Evolutionary conservation across 2,797 vertebrate genomes (phyloP).

Genomic region (Pangasius larnaudii): DNA sequence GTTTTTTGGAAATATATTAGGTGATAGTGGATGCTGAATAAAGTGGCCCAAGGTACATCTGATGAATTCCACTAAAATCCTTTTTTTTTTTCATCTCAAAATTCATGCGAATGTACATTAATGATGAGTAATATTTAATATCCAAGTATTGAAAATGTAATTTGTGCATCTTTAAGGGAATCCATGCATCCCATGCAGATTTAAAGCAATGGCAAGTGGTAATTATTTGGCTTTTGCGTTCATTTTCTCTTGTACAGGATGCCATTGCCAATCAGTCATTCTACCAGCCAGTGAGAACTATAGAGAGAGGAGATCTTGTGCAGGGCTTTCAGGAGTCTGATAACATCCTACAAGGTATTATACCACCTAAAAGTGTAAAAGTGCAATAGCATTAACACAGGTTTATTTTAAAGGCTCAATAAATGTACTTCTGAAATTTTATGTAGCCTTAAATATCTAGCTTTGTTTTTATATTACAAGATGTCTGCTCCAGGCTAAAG

Average conservation of each 20-base stretch:
- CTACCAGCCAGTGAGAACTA: constrained; percentile 76
- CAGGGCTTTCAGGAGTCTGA: constrained; percentile 89
- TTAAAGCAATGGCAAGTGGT: neutral
- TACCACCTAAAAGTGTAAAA: neutral
- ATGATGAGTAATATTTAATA: neutral
- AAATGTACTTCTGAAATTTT: no score
- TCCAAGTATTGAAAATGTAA: neutral
- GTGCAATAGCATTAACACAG: neutral
- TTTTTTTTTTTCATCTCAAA: neutral
- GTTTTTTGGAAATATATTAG: neutral
- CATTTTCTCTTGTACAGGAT: constrained; percentile 77
- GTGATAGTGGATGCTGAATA: neutral
- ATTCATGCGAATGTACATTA: neutral
- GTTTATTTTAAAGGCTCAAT: neutral
- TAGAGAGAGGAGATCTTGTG: constrained; percentile 85
- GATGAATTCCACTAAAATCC: neutral
- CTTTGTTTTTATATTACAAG: neutral
- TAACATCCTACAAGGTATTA: constrained; percentile 85
- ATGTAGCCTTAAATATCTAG: neutral
- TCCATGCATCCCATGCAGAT: neutral
- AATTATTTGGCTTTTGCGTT: neutral
- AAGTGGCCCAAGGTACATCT: no score
- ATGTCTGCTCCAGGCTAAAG: neutral
- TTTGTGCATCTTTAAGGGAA: neutral
- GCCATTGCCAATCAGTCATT: constrained; percentile 89